Evolutionary conservation across 2,888 invertebrate species (phyloP).

Genomic region (Parochlus steinenii): DNA sequence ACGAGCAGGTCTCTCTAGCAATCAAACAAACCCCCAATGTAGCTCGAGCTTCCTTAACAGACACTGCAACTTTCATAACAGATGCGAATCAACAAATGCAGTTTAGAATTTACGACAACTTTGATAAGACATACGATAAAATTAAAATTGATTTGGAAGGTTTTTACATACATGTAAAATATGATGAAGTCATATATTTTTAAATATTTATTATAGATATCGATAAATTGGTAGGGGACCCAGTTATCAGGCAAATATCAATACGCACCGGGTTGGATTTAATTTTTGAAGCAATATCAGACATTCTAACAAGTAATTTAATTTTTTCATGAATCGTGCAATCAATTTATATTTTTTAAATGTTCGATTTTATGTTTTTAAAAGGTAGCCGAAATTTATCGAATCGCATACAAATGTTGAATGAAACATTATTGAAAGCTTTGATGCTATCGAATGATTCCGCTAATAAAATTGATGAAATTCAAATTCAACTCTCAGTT

Average conservation of each 20-base stretch:
- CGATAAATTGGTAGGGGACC: conserved; percentile 53
- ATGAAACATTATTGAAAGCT: conserved; percentile 28
- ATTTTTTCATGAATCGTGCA: conserved; percentile 9
- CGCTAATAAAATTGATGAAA: conserved; percentile 29
- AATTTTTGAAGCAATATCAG: conserved; percentile 51
- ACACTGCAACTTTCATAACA: conserved; percentile 41
- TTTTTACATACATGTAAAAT: conserved; percentile 19
- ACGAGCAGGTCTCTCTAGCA: conserved; percentile 40
- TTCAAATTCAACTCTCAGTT: conserved; percentile 30
- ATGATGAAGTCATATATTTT: not conserved
- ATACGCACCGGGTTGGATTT: conserved; percentile 59
- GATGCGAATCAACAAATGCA: conserved; percentile 47
- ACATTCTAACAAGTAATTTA: conserved; percentile 49
- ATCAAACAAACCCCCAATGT: conserved; percentile 37
- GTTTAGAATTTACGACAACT: conserved; percentile 35
- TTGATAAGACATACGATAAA: conserved; percentile 43
- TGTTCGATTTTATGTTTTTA: not conserved
- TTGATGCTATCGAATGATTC: conserved; percentile 30
- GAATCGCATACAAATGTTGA: conserved; percentile 28
- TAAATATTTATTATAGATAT: conserved; percentile 38
- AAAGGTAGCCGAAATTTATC: conserved; percentile 19
- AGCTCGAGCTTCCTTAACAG: conserved; percentile 38
- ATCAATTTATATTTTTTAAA: not conserved
- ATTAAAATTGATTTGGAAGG: conserved; percentile 46
- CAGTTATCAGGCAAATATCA: conserved; percentile 57